phyloP scores from a whole-genome alignment of 2,113 vertebrate species.

The Natator depressus region DNA sequence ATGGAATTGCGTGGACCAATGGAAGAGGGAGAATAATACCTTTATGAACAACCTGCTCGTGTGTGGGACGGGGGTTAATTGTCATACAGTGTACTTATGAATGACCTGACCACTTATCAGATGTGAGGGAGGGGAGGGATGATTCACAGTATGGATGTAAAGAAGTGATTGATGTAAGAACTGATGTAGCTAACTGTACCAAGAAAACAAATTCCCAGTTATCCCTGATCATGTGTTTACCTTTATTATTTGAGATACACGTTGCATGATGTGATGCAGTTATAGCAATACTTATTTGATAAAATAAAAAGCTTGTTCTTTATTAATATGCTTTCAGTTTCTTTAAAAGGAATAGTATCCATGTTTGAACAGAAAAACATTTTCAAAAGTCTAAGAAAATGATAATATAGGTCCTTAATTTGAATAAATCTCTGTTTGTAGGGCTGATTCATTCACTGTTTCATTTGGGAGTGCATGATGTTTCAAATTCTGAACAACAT shows the following conservation, averaged over 20 bases:
- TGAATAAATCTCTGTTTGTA: background rate
- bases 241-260: background rate
- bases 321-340: background rate
- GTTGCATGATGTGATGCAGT: background rate
- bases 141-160: too few species aligned
- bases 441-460: background rate
- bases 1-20: too few species aligned
- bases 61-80: too few species aligned
- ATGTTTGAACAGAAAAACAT: background rate
- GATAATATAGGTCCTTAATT: conserved; percentile 6
- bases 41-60: too few species aligned
- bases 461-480: background rate
- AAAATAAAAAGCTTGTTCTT: background rate
- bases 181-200: too few species aligned
- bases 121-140: too few species aligned
- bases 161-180: too few species aligned
- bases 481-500: background rate
- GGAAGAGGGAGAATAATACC: too few species aligned
- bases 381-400: background rate
- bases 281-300: background rate
- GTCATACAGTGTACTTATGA: too few species aligned
- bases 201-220: background rate
- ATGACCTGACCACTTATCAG: too few species aligned
- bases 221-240: background rate
- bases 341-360: conserved; percentile 48